Percentiles rank a stretch among this genome's conserved stretches.
Evolutionary conservation across 2,797 vertebrate genomes (phyloP).

Genomic region (Anabacerthia variegaticeps): DNA sequence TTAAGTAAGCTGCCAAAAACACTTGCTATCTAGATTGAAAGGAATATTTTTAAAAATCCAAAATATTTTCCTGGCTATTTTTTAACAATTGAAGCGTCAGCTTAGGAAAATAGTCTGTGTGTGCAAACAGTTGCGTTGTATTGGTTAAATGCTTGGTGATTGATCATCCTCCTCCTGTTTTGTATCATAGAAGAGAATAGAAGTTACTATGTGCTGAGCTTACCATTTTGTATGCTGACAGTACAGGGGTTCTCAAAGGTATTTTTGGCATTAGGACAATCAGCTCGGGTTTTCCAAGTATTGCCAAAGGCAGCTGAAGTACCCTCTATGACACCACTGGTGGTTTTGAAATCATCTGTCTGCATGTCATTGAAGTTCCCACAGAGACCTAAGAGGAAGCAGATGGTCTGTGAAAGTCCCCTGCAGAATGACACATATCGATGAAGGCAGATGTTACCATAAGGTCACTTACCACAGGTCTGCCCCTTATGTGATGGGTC

Average conservation of each 20-base stretch:
- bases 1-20: neutral
- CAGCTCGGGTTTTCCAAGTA: slow-evolving; percentile 73
- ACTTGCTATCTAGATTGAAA: neutral
- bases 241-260: slow-evolving; percentile 75
- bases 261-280: slow-evolving; percentile 68
- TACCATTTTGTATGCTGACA: slow-evolving; percentile 76
- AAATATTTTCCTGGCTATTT: neutral
- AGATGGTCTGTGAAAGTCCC: neutral
- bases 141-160: neutral
- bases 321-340: slow-evolving; percentile 65
- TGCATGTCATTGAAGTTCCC: slow-evolving; percentile 80
- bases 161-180: neutral
- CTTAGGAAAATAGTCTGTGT: neutral
- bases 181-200: neutral
- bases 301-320: slow-evolving; percentile 73
- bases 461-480: slow-evolving; percentile 76
- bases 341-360: slow-evolving; percentile 76
- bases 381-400: slow-evolving; percentile 72
- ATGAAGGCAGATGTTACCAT: neutral
- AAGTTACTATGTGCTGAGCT: neutral
- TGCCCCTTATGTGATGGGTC: slow-evolving; percentile 62
- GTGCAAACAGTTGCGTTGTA: neutral
- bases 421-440: neutral
- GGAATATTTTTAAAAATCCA: neutral
- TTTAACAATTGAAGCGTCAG: neutral